Conservation (phyloP, 2,797 vertebrate genomes). For the Melanitta fusca region DNA sequence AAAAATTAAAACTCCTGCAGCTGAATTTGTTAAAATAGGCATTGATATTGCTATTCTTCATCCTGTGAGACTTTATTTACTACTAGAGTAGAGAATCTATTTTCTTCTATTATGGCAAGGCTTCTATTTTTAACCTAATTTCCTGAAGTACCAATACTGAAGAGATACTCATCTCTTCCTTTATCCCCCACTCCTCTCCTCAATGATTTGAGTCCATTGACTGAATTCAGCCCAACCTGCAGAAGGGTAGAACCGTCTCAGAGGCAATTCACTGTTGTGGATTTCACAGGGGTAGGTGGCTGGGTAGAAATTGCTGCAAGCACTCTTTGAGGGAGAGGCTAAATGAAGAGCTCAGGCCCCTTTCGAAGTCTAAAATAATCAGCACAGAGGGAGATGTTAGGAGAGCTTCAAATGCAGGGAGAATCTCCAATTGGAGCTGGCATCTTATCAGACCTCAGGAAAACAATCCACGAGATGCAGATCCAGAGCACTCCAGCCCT, state of each 20-base stretch:
- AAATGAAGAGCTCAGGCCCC: background rate
- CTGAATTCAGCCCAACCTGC: background rate
- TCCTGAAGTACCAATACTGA: background rate
- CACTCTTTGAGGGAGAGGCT: background rate
- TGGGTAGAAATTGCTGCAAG: background rate
- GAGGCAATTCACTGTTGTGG: background rate
- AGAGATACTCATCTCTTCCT: background rate
- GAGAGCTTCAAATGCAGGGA: background rate
- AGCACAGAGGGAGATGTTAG: background rate
- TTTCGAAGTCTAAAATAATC: background rate
- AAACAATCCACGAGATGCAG: background rate
- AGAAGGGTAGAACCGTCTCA: background rate
- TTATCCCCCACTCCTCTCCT: background rate
- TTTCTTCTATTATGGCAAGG: background rate
- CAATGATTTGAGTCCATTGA: background rate
- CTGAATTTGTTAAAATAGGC: constrained; percentile 44
- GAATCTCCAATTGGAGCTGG: background rate
- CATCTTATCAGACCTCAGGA: background rate
- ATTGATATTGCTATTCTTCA: constrained; percentile 30
- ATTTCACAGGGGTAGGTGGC: background rate
- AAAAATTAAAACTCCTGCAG: constrained; percentile 44
- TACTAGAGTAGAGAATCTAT: background rate
- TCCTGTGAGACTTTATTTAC: constrained; percentile 35
- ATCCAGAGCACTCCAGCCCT: background rate
- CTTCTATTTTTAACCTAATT: constrained; percentile 16